Base-by-base conservation (phyloP, 2,888 invertebrate species). In the Agrochola litura region DNA sequence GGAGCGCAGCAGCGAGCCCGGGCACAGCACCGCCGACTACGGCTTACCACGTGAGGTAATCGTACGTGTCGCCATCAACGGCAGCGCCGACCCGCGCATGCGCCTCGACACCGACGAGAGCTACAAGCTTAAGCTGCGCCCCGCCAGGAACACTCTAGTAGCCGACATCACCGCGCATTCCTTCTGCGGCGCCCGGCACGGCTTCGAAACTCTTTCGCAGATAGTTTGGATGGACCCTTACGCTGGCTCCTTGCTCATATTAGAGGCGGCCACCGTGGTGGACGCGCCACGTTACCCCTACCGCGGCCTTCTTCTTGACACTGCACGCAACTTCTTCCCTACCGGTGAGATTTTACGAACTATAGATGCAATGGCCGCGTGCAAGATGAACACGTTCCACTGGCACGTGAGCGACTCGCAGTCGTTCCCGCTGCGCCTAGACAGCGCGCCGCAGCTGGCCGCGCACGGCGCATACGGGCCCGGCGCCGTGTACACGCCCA, bases 371-470 rank as follows among this genome's bases (percentile, higher is more conserved):
- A 99, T 99, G 99, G 98, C 98, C 0, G 98, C 98, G 66, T 98
- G 98, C 89, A 99, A 99, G 94, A 94, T 99, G 85, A 99, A 99
- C 95, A 98, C 98, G 4, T 98, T 99, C 91, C 99, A 99, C 91
- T 99, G 99, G 99, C 98, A 99, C 91, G 97, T 98, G 52, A 98
- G 98, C 9, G 99, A 99, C 93, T 98, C 99, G 22, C 99, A 99
- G 93, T 99, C 99, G 86, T 99, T 99, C 94, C 99, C 99, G 0
- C 98, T 98, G 92, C 97, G 98, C 82, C 97, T 98, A 6, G 97
- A 97, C 43, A 97, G 97, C 82, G 98, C 98, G 73, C 99, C 99
- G 0, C 97, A 98, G 92, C 95, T 99, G 92, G 98, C 98, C 0
- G 97, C 97, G 83, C 98, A 98, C 93, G 99, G 99, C 41, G 98